Percentiles rank a stretch among this genome's conserved stretches.
These are phyloP conservation scores for Cydia splendana DNA, from an alignment of 1,140 invertebrate species.

Conservation along the genomic window DNA sequence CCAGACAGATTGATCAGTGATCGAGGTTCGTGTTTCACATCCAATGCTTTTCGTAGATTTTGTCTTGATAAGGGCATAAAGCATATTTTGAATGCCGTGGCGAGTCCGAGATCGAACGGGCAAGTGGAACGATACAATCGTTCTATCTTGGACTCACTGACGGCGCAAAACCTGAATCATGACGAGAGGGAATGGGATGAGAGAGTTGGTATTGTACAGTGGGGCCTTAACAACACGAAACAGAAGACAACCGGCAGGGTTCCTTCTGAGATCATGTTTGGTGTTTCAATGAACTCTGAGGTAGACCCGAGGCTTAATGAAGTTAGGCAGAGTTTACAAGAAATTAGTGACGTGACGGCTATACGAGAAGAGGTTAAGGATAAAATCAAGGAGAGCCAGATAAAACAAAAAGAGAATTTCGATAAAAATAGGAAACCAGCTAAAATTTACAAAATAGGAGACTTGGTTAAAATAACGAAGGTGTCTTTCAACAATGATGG, in stretches of 20 bases:
- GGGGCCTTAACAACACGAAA: not conserved
- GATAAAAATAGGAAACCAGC: no score
- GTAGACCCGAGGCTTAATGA: slow-evolving; percentile 24
- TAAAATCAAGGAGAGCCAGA: slow-evolving; percentile 8
- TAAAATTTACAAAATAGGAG: not conserved
- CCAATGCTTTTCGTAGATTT: slow-evolving; percentile 23
- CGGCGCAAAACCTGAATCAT: slow-evolving; percentile 17
- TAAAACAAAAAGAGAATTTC: not conserved
- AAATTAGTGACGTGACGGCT: not conserved
- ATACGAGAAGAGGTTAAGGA: slow-evolving; percentile 23
- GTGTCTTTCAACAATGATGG: slow-evolving; percentile 27
- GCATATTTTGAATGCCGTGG: slow-evolving; percentile 32
- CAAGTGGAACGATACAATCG: slow-evolving; percentile 37
- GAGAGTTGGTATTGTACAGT: no score
- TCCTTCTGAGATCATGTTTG: slow-evolving; percentile 12
- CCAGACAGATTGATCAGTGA: slow-evolving; percentile 29
- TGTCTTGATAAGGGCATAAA: slow-evolving; percentile 1
- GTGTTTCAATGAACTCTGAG: slow-evolving; percentile 8
- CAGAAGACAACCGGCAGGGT: slow-evolving; percentile 18
- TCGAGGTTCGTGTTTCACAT: slow-evolving; percentile 33
- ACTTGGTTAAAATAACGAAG: slow-evolving; percentile 17
- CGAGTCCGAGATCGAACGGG: slow-evolving; percentile 33
- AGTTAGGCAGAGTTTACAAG: not conserved
- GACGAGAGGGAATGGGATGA: no score
- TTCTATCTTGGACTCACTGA: slow-evolving; percentile 28